These are phyloP conservation scores for Erythrolamprus reginae DNA, from an alignment of 2,113 vertebrate genomes.

Conservation along the genomic window DNA sequence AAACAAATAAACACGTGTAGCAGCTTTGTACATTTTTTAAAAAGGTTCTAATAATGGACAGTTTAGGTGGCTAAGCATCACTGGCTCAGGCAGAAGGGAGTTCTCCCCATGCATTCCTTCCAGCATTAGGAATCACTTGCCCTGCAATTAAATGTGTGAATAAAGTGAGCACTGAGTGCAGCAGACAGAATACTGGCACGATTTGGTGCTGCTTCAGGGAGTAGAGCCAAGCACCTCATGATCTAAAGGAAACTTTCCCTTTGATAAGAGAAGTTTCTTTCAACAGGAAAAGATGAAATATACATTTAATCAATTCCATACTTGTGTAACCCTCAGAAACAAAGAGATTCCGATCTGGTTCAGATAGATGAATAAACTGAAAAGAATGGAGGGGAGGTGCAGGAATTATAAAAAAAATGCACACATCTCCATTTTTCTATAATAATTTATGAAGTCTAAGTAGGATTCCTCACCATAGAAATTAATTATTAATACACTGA, in stretches of 20 bases:
- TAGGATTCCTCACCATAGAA: not conserved
- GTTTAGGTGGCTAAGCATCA: not conserved
- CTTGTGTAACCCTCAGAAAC: not conserved
- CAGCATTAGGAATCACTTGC: not conserved
- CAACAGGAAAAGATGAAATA: not conserved
- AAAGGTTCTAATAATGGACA: not conserved
- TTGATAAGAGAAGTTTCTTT: not conserved
- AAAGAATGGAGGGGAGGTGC: not conserved
- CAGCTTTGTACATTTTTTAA: not conserved
- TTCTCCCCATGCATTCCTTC: not conserved
- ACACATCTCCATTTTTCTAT: not conserved
- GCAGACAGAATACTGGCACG: not conserved
- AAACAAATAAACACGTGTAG: too few relatives aligned
- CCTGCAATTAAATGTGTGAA: not conserved
- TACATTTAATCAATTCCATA: not conserved
- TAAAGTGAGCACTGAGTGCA: not conserved
- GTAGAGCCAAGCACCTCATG: not conserved
- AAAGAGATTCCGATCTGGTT: not conserved
- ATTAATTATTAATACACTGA: not conserved
- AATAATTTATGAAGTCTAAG: not conserved
- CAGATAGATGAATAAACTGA: not conserved
- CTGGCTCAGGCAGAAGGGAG: not conserved
- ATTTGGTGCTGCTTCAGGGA: not conserved
- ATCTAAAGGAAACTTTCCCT: not conserved
- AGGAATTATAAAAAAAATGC: not conserved